A percentile compares a stretch with the other conserved stretches of the same genome.
phyloP scores from a whole-genome alignment of 2,888 invertebrate species.

The Phyllotreta cruciferae region DNA sequence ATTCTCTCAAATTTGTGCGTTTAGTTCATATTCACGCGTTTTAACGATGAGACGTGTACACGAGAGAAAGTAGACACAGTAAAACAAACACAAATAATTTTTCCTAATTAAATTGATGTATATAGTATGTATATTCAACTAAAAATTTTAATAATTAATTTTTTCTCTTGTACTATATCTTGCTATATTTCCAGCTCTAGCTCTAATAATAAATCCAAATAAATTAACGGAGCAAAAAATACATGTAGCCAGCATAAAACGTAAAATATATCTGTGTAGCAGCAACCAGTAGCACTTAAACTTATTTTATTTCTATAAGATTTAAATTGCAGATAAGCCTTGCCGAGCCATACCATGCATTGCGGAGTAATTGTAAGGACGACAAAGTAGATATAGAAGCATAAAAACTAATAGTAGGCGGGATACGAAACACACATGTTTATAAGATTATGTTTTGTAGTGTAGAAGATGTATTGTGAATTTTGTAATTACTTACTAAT shows the following conservation, averaged over 20 bases:
- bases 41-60: too few species aligned
- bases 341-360: conserved; percentile 1
- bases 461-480: too few species aligned
- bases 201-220: conserved; percentile 19
- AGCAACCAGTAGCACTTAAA: conserved; percentile 22
- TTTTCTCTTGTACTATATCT: too few species aligned
- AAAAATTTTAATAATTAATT: too few species aligned
- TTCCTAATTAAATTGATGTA: neutral
- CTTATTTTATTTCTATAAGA: conserved; percentile 16
- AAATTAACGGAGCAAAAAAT: conserved; percentile 14
- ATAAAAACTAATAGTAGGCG: neutral
- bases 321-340: conserved; percentile 18
- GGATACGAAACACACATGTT: too few species aligned
- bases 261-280: conserved; percentile 11
- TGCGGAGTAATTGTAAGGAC: conserved; percentile 2
- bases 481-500: too few species aligned
- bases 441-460: too few species aligned
- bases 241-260: neutral
- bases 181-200: neutral
- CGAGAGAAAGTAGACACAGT: conserved; percentile 1
- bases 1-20: too few species aligned
- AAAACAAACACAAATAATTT: conserved; percentile 20
- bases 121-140: too few species aligned
- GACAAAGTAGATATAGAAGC: conserved; percentile 9
- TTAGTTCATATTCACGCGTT: too few species aligned